A percentile compares a stretch with the other conserved stretches of the same genome.
Conservation (phyloP, 2,113 vertebrate species). For the Speoplatyrhinus poulsoni region DNA sequence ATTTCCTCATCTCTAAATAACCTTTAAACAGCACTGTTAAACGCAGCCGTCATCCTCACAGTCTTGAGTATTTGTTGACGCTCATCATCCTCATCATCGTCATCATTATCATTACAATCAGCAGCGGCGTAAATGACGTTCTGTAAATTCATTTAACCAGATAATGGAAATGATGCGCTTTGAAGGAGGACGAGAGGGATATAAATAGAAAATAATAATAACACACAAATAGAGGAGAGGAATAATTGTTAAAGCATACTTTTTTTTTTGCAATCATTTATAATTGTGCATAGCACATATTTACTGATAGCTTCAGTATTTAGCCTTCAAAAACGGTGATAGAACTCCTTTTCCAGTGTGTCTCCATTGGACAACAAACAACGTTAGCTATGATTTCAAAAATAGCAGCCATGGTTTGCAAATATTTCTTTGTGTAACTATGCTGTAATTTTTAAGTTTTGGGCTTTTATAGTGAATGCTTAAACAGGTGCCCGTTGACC, state of each 20-base stretch:
- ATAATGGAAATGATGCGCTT: slow-evolving; percentile 7
- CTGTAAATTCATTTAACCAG: slow-evolving; percentile 35
- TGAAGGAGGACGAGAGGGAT: not conserved
- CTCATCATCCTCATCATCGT: not conserved
- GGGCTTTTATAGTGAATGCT: no score
- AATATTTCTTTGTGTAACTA: no score
- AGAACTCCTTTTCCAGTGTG: no score
- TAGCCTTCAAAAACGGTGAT: no score
- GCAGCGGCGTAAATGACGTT: slow-evolving; percentile 2
- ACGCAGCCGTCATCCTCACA: slow-evolving; percentile 22
- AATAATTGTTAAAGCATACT: not conserved
- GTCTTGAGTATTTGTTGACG: slow-evolving; percentile 10
- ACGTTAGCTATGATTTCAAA: no score
- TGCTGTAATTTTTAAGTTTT: no score
- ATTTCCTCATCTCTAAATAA: slow-evolving; percentile 33
- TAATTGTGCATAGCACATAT: no score
- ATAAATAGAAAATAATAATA: not conserved
- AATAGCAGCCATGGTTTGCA: no score
- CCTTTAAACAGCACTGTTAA: not conserved
- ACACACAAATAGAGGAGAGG: not conserved
- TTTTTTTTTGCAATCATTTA: no score
- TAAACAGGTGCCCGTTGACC: no score
- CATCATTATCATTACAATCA: slow-evolving; percentile 26
- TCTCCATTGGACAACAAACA: no score
- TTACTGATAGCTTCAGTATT: no score